A percentile compares a stretch with the other conserved stretches of the same genome.
These are phyloP conservation scores for Ictalurus furcatus DNA, from an alignment of 2,113 vertebrate species.

Conservation along the genomic window DNA sequence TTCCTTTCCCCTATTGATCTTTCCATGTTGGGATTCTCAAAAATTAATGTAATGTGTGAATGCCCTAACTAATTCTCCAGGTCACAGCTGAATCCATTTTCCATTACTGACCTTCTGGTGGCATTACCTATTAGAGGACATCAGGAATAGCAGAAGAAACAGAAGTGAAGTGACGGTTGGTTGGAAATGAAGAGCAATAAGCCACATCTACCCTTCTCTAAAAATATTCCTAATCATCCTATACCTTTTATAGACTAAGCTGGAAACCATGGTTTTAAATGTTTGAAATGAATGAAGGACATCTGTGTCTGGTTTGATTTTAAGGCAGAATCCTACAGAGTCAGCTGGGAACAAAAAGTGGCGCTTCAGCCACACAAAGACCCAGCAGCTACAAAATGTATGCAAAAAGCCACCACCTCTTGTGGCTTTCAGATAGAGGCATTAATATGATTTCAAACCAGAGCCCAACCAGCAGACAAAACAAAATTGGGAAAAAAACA, in stretches of 20 bases:
- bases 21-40: not conserved
- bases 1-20: not conserved
- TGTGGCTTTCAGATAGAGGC: not conserved
- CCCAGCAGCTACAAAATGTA: not conserved
- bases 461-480: not conserved
- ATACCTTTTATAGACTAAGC: not conserved
- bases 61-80: not conserved
- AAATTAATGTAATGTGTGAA: not conserved
- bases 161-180: not conserved
- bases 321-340: not conserved
- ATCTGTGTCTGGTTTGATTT: not conserved
- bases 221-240: not conserved
- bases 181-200: not conserved
- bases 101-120: not conserved
- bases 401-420: not conserved
- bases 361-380: not conserved
- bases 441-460: not conserved
- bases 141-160: not conserved
- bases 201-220: not conserved
- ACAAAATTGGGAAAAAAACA: not conserved
- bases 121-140: not conserved
- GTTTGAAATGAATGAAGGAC: not conserved
- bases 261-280: not conserved
- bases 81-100: not conserved
- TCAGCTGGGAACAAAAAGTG: not conserved